phyloP scores from a whole-genome alignment of 2,113 vertebrate species.

The Sphaerodactylus townsendi region DNA sequence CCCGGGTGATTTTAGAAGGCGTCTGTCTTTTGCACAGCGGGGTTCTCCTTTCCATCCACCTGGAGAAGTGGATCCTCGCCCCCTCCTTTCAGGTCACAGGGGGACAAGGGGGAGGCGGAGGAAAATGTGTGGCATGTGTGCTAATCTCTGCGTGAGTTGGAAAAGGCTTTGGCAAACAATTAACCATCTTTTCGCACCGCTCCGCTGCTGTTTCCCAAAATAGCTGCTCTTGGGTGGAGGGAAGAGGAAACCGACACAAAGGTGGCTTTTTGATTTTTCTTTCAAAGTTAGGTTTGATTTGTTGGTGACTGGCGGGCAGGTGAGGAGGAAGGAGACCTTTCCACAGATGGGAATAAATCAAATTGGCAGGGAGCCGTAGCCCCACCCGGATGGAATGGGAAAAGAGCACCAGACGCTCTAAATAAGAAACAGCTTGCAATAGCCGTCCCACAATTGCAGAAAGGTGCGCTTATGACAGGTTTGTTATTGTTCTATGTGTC shows the following conservation, averaged over 20 bases:
- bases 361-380: slow-evolving; percentile 61
- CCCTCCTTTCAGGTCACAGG: not conserved
- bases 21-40: not conserved
- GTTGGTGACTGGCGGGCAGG: slow-evolving; percentile 25
- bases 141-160: slow-evolving; percentile 51
- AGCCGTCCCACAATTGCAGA: slow-evolving; percentile 61
- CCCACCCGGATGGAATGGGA: slow-evolving; percentile 70
- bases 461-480: slow-evolving; percentile 43
- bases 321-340: slow-evolving; percentile 48
- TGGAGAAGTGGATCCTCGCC: not conserved
- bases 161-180: slow-evolving; percentile 76
- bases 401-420: slow-evolving; percentile 61
- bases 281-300: slow-evolving; percentile 22
- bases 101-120: slow-evolving; percentile 23
- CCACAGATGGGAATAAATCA: slow-evolving; percentile 36
- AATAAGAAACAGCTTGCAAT: slow-evolving; percentile 74
- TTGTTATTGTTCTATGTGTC: slow-evolving; percentile 17
- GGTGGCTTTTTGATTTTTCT: slow-evolving; percentile 56
- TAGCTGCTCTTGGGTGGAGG: slow-evolving; percentile 61
- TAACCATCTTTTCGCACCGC: slow-evolving; percentile 68
- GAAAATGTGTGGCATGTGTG: slow-evolving; percentile 23
- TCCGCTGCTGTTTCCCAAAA: slow-evolving; percentile 79
- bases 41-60: accelerated
- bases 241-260: slow-evolving; percentile 65
- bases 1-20: not conserved